Percentiles rank a stretch among this genome's conserved stretches.
Evolutionary conservation across 1,140 invertebrate genomes (phyloP).

Genomic region (Neodiprion pinetum): DNA sequence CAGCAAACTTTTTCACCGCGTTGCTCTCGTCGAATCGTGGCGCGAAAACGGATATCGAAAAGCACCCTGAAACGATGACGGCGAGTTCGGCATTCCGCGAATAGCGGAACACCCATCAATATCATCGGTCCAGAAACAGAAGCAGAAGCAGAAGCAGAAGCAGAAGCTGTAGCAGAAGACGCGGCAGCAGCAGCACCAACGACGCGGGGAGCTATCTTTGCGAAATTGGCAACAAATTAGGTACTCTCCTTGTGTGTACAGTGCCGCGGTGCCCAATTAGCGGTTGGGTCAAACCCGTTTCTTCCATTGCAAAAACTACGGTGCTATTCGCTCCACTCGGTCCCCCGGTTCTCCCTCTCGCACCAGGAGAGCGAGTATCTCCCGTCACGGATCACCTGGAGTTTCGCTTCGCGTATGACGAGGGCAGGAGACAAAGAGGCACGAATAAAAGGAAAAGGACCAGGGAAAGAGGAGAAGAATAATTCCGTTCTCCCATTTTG

Average conservation of each 20-base stretch:
- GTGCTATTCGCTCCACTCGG: not conserved
- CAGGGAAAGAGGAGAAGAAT: too few species aligned
- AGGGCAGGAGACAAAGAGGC: too few species aligned
- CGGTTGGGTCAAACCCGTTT: conserved; percentile 4
- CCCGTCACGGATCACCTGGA: not conserved
- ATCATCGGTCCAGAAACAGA: not conserved
- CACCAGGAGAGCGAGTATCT: not conserved
- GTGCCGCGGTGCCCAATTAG: conserved; percentile 2
- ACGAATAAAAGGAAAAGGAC: too few species aligned
- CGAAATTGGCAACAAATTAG: conserved; percentile 7
- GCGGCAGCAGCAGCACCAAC: not conserved
- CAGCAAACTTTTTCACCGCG: not conserved
- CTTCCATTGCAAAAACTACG: conserved; percentile 5
- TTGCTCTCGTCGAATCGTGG: not conserved
- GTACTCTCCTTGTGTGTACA: conserved; percentile 7
- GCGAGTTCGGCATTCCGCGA: not conserved
- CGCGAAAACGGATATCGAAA: not conserved
- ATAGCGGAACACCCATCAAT: not conserved
- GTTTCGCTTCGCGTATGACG: not conserved
- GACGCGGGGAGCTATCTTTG: not conserved
- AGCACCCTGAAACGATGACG: not conserved
- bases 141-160: not conserved
- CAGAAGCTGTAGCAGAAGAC: too few species aligned
- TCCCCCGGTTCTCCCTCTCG: not conserved
- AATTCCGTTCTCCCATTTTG: too few species aligned